These are phyloP conservation scores for Rhombomys opimus DNA, from an alignment of 2,113 vertebrate species.

Conservation along the genomic window DNA sequence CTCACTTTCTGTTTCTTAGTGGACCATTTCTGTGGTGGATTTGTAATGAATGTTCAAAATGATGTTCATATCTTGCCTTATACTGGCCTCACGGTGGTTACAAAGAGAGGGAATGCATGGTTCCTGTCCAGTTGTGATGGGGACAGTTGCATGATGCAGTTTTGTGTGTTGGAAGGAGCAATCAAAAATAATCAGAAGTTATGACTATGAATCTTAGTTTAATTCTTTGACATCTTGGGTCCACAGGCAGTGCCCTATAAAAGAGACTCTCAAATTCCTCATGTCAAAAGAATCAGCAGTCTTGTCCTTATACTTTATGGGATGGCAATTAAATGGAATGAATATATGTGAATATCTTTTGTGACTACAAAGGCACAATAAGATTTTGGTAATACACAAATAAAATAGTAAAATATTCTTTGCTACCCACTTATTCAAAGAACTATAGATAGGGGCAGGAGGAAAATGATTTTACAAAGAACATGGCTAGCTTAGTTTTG, in stretches of 20 bases:
- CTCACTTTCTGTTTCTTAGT: not conserved
- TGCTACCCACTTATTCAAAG: not conserved
- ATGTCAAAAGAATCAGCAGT: not conserved
- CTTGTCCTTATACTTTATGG: not conserved
- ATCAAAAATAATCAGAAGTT: not conserved
- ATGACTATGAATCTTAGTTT: not conserved
- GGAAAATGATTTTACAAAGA: not conserved
- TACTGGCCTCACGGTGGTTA: not conserved
- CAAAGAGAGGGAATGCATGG: not conserved
- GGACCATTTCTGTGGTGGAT: not conserved
- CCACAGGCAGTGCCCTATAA: fast-evolving
- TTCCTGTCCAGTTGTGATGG: not conserved
- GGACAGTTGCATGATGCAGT: not conserved
- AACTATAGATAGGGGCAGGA: no score
- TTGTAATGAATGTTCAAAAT: not conserved
- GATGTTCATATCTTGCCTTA: not conserved
- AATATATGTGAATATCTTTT: not conserved
- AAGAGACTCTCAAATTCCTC: not conserved
- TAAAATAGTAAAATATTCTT: not conserved
- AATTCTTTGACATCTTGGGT: not conserved
- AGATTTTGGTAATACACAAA: not conserved
- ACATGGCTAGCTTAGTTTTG: not conserved
- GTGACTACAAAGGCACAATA: not conserved
- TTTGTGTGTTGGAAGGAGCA: not conserved
- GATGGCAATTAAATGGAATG: not conserved